Percentiles rank a stretch among this genome's conserved stretches.
These are phyloP conservation scores for Campoletis raptor DNA, from an alignment of 2,888 invertebrate genomes.

Conservation along the genomic window DNA sequence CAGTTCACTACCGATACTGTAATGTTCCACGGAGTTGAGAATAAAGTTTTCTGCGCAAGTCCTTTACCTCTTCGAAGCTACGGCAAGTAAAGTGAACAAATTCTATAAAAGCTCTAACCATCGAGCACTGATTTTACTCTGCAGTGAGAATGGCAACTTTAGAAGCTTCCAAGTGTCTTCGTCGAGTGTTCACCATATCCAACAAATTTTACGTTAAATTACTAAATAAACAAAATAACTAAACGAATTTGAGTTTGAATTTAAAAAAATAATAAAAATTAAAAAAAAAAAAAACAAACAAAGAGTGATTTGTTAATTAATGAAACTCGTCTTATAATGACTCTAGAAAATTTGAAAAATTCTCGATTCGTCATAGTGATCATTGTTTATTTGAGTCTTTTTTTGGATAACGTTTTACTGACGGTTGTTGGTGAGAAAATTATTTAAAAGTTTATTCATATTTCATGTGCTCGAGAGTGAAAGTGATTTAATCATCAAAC, in stretches of 20 bases:
- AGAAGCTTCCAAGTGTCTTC: constrained; percentile 28
- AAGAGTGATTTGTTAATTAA: not conserved
- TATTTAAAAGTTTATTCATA: constrained; percentile 21
- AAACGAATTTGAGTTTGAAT: not conserved
- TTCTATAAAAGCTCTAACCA: constrained; percentile 68
- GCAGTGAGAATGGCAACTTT: constrained; percentile 67
- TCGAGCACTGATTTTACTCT: constrained; percentile 58
- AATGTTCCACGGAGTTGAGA: constrained; percentile 35
- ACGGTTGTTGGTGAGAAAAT: constrained; percentile 93
- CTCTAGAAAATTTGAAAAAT: constrained; percentile 70
- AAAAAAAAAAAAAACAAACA: no score
- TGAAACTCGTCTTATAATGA: constrained; percentile 61
- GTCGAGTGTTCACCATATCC: not conserved
- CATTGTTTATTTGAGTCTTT: constrained; percentile 91
- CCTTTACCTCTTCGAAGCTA: constrained; percentile 31
- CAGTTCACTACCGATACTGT: constrained; percentile 12
- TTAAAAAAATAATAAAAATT: not conserved
- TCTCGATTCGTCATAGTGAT: constrained; percentile 85
- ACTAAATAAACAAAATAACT: not conserved
- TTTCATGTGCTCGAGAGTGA: not conserved
- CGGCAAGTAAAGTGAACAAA: constrained; percentile 50
- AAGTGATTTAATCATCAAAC: not conserved
- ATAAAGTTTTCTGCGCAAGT: constrained; percentile 67
- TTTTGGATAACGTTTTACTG: constrained; percentile 94
- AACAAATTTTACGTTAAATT: constrained; percentile 15